A percentile compares a stretch with the other conserved stretches of the same genome.
phyloP scores from a whole-genome alignment of 2,888 invertebrate species.

The Tipula confusa region DNA sequence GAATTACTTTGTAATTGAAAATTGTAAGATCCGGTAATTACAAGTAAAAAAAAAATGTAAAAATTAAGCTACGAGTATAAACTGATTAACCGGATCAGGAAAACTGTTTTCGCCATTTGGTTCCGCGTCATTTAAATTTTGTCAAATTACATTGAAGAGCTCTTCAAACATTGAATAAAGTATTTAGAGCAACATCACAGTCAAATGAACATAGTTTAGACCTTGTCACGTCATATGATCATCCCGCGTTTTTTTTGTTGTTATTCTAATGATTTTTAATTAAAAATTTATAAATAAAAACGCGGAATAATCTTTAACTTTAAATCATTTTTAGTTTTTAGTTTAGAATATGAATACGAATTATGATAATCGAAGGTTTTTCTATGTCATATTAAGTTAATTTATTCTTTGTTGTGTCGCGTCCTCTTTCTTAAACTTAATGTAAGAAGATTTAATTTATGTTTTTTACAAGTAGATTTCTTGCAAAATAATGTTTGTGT shows the following conservation, averaged over 20 bases:
- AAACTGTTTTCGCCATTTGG: not conserved
- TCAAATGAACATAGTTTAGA: not conserved
- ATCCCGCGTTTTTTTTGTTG: too few relatives aligned
- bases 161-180: not conserved
- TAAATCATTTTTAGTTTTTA: not conserved
- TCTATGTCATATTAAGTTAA: not conserved
- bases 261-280: not conserved
- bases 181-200: not conserved
- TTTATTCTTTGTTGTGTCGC: not conserved
- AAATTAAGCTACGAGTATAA: not conserved
- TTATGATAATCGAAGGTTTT: not conserved
- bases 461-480: not conserved
- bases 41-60: not conserved
- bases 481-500: not conserved
- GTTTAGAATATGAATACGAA: not conserved
- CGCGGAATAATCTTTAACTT: not conserved
- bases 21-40: not conserved
- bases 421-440: not conserved
- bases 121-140: not conserved
- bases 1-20: not conserved
- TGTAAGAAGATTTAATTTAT: not conserved
- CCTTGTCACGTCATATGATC: not conserved
- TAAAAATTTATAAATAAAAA: not conserved
- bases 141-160: not conserved
- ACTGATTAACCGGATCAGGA: not conserved